Percentiles rank a stretch among this genome's conserved stretches.
phyloP scores from a whole-genome alignment of 2,797 vertebrate genomes.

The Euthynnus affinis region DNA sequence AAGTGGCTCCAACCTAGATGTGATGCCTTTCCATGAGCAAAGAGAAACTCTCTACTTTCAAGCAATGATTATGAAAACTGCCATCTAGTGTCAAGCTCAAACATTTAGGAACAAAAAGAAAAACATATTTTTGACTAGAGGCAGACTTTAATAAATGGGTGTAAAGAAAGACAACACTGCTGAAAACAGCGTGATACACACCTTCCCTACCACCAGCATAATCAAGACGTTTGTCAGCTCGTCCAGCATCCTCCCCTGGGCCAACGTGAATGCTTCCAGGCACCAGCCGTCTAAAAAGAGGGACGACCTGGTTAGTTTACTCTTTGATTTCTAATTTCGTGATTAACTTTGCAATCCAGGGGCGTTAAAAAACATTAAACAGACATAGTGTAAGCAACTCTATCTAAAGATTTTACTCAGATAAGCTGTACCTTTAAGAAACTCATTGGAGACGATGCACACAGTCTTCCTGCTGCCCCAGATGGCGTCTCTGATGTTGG shows the following conservation, averaged over 20 bases:
- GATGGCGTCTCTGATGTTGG: conserved; percentile 91
- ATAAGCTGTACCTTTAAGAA: conserved; percentile 82
- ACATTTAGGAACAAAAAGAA: no score
- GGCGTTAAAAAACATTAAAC: not conserved
- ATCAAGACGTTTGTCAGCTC: conserved; percentile 87
- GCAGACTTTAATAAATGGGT: no score
- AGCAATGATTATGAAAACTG: no score
- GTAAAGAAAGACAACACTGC: not conserved
- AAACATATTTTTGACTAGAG: no score
- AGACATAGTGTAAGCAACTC: not conserved
- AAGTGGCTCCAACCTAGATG: no score
- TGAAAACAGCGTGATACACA: conserved; percentile 60
- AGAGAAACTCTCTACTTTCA: no score
- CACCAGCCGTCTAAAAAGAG: conserved; percentile 90
- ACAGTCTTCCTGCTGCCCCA: conserved; percentile 90
- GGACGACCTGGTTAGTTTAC: not conserved
- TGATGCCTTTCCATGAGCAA: no score
- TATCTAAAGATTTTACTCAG: not conserved
- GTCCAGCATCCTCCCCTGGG: conserved; percentile 87
- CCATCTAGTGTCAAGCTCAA: no score
- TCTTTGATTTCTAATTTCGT: not conserved
- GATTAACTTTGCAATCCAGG: not conserved
- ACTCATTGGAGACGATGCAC: conserved; percentile 91
- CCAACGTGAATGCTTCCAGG: conserved; percentile 90
- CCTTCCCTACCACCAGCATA: conserved; percentile 90